A percentile compares a stretch with the other conserved stretches of the same genome.
These are phyloP conservation scores for Crotalus horridus DNA, from an alignment of 2,113 vertebrate genomes.

Conservation along the genomic window DNA sequence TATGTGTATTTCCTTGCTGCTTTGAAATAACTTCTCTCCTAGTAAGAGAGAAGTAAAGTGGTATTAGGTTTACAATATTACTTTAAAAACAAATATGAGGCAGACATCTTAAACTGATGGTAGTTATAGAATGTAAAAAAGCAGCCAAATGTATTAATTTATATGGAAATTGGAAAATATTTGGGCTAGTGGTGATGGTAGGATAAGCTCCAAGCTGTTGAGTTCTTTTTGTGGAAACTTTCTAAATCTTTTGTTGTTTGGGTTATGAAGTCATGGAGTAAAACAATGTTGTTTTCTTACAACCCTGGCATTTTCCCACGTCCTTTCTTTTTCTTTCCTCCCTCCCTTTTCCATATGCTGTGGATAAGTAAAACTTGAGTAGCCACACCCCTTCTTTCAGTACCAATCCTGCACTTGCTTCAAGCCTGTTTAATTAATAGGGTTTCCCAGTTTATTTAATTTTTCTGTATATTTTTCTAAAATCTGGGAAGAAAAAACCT, in stretches of 20 bases:
- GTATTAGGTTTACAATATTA: not conserved
- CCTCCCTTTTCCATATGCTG: not conserved
- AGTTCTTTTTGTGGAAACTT: not conserved
- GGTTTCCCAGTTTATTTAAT: conserved; percentile 46
- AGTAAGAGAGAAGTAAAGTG: not conserved
- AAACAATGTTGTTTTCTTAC: not conserved
- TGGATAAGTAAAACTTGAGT: not conserved
- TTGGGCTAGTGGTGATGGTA: not conserved
- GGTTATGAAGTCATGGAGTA: not conserved
- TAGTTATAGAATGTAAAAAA: not conserved
- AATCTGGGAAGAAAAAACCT: conserved; percentile 55
- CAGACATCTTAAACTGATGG: not conserved
- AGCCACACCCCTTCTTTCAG: not conserved
- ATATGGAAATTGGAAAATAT: not conserved
- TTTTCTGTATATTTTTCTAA: conserved; percentile 55
- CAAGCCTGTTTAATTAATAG: conserved; percentile 48
- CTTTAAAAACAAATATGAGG: not conserved
- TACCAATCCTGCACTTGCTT: conserved; percentile 22
- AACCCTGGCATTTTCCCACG: not conserved
- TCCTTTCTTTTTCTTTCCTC: not conserved
- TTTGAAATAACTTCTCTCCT: not conserved
- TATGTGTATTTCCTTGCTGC: not conserved
- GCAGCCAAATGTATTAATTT: not conserved
- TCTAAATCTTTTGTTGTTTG: not conserved
- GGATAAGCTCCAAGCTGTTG: not conserved